Evolutionary conservation across 2,113 vertebrate species (phyloP).

Genomic region (Ibidorhyncha struthersii): DNA sequence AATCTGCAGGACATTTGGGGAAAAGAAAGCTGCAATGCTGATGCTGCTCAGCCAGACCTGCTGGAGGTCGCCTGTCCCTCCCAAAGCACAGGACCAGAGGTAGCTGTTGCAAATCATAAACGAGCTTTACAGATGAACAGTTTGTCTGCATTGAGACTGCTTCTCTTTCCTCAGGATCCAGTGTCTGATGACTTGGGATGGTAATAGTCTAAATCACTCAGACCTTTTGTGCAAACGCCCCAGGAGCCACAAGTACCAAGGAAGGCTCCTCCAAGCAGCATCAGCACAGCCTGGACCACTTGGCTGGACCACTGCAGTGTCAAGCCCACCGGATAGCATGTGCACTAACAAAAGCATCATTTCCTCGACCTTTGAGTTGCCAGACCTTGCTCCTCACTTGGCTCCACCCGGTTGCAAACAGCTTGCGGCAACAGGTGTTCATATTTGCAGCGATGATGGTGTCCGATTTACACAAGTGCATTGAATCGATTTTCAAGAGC

Average conservation of each 20-base stretch:
- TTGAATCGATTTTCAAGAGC: neutral
- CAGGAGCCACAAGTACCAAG: neutral
- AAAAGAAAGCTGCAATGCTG: neutral
- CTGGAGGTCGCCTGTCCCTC: neutral
- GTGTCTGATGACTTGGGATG: neutral
- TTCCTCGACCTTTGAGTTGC: neutral
- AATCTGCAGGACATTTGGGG: neutral
- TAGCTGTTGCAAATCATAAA: no score
- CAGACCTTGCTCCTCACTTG: neutral
- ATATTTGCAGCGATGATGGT: fast-evolving
- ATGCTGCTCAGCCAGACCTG: neutral
- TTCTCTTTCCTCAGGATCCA: neutral
- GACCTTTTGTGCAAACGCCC: neutral
- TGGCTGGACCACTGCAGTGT: no score
- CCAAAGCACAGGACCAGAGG: neutral
- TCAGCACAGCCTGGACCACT: neutral
- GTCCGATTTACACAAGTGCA: neutral
- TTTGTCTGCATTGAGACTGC: neutral
- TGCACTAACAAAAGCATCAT: neutral
- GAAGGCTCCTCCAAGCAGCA: neutral
- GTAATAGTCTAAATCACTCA: neutral
- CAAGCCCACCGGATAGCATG: neutral
- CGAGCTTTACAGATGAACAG: neutral
- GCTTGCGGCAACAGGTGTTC: neutral
- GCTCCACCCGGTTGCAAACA: neutral